Conservation (phyloP, 2,797 vertebrate species). For the Phylloscopus collybita region DNA sequence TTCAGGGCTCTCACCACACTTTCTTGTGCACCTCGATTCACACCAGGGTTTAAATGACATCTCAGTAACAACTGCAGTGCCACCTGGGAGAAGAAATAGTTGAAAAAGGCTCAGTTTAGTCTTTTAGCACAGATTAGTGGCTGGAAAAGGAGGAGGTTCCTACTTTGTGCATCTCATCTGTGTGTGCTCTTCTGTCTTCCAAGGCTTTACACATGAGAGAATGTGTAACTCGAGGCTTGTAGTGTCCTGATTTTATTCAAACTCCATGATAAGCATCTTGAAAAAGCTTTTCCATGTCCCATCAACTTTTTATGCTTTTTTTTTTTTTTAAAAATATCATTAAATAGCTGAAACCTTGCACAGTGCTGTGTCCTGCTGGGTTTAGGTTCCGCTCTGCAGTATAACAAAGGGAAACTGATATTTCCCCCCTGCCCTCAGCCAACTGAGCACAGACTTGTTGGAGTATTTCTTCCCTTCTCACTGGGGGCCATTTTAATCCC, state of each 20-base stretch:
- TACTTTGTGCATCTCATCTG: not conserved
- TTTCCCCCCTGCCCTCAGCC: not conserved
- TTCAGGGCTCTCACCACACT: not conserved
- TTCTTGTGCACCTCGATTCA: not conserved
- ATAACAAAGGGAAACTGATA: slow-evolving; percentile 32
- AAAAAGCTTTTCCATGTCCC: not conserved
- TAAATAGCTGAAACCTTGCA: not conserved
- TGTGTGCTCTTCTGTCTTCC: not conserved
- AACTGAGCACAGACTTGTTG: not conserved
- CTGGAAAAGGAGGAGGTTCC: not conserved
- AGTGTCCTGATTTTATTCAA: not conserved
- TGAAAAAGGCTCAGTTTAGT: not conserved
- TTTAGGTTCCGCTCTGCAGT: not conserved
- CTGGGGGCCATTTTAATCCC: slow-evolving; percentile 37
- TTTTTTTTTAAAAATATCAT: not conserved
- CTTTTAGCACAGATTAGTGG: not conserved
- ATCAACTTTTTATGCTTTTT: not conserved
- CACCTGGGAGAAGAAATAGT: not conserved
- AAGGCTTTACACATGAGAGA: not conserved
- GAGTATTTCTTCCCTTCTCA: slow-evolving; percentile 29
- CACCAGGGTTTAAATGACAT: not conserved
- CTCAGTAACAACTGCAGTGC: not conserved
- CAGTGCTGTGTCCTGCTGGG: not conserved
- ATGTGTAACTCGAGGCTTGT: rapidly evolving
- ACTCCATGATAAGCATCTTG: not conserved